Evolutionary conservation across 2,797 vertebrate genomes (phyloP), one percentile per base, ranked within the genome.

Genomic region (Nannoperca obscura): DNA sequence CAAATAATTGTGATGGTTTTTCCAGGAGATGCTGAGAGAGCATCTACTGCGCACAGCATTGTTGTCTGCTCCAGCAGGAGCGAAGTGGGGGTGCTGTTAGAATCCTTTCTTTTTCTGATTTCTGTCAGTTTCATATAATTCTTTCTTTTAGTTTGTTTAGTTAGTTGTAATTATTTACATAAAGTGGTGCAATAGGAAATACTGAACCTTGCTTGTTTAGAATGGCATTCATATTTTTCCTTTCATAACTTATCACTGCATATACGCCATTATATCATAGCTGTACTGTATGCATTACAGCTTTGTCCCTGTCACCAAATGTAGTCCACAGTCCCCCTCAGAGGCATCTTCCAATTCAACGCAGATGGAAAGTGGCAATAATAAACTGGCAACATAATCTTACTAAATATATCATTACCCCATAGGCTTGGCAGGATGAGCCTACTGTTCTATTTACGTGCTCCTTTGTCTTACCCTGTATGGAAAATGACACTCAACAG

Each of bases 331-430:
- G 61, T 77, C 62, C 70, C 66, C 85, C 91, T 91, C 52, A 34
- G 71, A 91, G 92, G 86, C 85, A 84, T 91, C 53, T 82, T 87
- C 60, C 70, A 73, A 82, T 86, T 84, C 84, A 89, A 74, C 75
- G 53, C 93, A 94, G 89, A 94, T 93, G 93, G 93, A 84, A 87
- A 88, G 83, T 86, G 81, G 81, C 81, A 91, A 89, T 85, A 90
- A 84, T 81, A 91, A 87, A 92, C 72, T 90, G 89, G 86, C 88
- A 88, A 84, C 64, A 76, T 67, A 82, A 82, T 89, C 83, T 85
- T 83, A 84, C 88, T 93, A 92, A 94, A 94, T 92, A 93, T 92
- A 91, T 86, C 77, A 92, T 93, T 84, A 87, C 60, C 80, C 89
- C 90, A 87, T 82, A 88, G 86, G 89, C 85, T 86, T 83, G 86